These are phyloP conservation scores for Trissolcus basalis DNA, from an alignment of 1,140 invertebrate species.

Conservation along the genomic window DNA sequence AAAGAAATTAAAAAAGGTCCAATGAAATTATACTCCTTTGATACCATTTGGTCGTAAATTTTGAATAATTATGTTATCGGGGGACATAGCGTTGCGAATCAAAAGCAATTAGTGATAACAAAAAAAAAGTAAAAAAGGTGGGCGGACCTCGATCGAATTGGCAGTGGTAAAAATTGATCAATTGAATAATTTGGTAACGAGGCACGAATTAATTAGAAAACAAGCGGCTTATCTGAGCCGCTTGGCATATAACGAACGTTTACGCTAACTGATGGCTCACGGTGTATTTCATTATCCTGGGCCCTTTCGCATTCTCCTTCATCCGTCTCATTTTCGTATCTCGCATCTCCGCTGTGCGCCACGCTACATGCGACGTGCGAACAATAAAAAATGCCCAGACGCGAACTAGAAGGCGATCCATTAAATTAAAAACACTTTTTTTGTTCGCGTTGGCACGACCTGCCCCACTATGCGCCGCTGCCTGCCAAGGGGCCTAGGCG, in stretches of 20 bases:
- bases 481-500: conserved; percentile 71
- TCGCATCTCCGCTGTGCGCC: conserved; percentile 4
- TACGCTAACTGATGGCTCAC: conserved; percentile 21
- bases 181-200: conserved; percentile 41
- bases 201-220: conserved; percentile 33
- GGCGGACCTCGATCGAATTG: background rate
- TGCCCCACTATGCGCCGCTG: conserved; percentile 69
- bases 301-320: conserved; percentile 25
- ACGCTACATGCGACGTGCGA: conserved; percentile 12
- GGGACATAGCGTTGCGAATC: too few relatives aligned
- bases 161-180: conserved; percentile 15
- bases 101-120: too few relatives aligned
- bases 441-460: conserved; percentile 66
- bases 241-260: conserved; percentile 30
- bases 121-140: background rate
- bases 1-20: too few relatives aligned
- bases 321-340: conserved; percentile 22
- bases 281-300: conserved; percentile 40
- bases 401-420: conserved; percentile 43
- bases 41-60: too few relatives aligned
- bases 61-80: background rate
- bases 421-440: conserved; percentile 61
- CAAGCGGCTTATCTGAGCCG: conserved; percentile 19
- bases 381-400: conserved; percentile 30
- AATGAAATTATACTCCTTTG: too few relatives aligned